phyloP scores from a whole-genome alignment of 2,888 invertebrate species.

The Cactoblastis cactorum region DNA sequence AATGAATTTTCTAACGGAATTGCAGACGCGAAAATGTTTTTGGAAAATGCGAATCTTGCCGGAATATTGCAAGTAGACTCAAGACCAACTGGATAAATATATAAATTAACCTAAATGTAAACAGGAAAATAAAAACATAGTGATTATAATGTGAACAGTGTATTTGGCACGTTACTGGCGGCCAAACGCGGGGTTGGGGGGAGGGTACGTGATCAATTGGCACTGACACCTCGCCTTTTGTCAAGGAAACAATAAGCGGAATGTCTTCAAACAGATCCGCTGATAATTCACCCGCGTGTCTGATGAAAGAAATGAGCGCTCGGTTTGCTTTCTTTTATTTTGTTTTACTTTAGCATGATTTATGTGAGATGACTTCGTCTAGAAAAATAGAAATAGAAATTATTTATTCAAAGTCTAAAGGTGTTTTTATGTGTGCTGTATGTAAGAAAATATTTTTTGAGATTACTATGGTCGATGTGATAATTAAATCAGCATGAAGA shows the following conservation, averaged over 20 bases:
- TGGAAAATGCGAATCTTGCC: too few species aligned
- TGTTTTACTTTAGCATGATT: neutral
- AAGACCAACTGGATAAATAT: too few species aligned
- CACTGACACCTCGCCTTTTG: slow-evolving; percentile 46
- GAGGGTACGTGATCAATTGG: slow-evolving; percentile 54
- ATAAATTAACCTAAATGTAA: too few species aligned
- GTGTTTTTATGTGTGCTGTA: too few species aligned
- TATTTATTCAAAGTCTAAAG: too few species aligned
- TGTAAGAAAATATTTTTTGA: too few species aligned
- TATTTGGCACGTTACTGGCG: slow-evolving; percentile 8
- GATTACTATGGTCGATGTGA: too few species aligned
- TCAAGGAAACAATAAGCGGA: slow-evolving; percentile 50
- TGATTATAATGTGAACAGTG: neutral
- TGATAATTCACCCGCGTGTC: slow-evolving; percentile 33
- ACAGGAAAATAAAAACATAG: neutral
- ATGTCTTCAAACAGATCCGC: slow-evolving; percentile 45
- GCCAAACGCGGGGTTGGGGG: slow-evolving; percentile 18
- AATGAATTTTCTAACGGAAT: too few species aligned
- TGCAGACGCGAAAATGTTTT: too few species aligned
- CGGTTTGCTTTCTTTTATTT: slow-evolving; percentile 5
- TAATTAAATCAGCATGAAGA: too few species aligned
- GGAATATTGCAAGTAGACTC: too few species aligned
- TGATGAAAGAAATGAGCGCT: slow-evolving; percentile 9
- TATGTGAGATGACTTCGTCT: neutral
- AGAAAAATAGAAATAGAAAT: neutral